Evolutionary conservation across 2,888 invertebrate genomes (phyloP).

Genomic region (Baronia brevicornis): DNA sequence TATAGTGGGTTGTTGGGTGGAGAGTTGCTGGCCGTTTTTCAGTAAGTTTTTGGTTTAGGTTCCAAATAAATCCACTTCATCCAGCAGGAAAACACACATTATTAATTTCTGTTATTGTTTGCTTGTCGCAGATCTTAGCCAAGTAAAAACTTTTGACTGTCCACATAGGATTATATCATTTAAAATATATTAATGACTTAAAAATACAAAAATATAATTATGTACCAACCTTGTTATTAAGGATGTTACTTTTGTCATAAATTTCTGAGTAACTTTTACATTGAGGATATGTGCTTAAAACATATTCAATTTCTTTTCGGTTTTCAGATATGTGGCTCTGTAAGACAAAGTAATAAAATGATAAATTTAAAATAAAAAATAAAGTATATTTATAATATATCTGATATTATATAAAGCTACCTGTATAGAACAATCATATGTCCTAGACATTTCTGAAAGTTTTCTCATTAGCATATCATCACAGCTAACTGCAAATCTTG

Average conservation of each 20-base stretch:
- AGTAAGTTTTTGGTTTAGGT: too few species aligned
- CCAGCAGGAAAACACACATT: too few species aligned
- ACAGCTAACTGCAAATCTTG: constrained; percentile 89
- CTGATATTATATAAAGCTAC: constrained; percentile 47
- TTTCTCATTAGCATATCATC: constrained; percentile 80
- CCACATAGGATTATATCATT: too few species aligned
- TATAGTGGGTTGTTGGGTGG: too few species aligned
- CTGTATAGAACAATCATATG: constrained; percentile 83
- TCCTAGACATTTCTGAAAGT: constrained; percentile 80
- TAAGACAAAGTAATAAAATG: constrained; percentile 29
- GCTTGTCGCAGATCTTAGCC: too few species aligned
- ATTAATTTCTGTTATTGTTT: too few species aligned
- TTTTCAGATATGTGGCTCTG: constrained; percentile 93
- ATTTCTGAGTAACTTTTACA: constrained; percentile 81
- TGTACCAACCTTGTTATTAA: constrained; percentile 81
- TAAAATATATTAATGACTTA: too few species aligned
- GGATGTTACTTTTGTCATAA: constrained; percentile 83
- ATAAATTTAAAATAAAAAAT: constrained; percentile 1
- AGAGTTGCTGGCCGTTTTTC: too few species aligned
- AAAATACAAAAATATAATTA: constrained; percentile 4
- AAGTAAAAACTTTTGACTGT: too few species aligned
- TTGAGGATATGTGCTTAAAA: constrained; percentile 73
- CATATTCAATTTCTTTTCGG: constrained; percentile 80
- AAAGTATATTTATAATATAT: neutral
- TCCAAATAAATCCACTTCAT: too few species aligned